Evolutionary conservation across 2,113 vertebrate species (phyloP), one percentile per base, ranked within the genome.

Genomic region (Megaceryle torquata): DNA sequence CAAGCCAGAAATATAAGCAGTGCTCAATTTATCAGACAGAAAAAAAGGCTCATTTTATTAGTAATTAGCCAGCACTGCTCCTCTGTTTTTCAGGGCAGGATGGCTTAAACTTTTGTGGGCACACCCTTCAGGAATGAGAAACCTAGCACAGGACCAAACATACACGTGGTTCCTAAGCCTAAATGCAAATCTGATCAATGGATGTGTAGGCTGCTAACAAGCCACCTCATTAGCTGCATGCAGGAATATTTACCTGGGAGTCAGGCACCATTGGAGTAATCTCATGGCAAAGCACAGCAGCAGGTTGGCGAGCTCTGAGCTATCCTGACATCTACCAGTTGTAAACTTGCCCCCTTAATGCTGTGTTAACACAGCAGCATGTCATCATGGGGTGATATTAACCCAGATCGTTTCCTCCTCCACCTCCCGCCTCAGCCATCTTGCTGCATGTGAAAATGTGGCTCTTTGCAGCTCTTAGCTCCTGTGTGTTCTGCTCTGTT

Each of bases 231-330:
- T 50, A 96, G 75, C 59, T 50, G 79, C 89, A 43, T 8, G 9
- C 61, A 88, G 89, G 63, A 72, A 11, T n/a, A 60, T 56, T 89
- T 43, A 79, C 89, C 59, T 5, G 2, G 13, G 20, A 54, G 69
- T 11, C 69, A 53, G n/a, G 44, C 1, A 0, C 48, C 0, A 0
- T 21, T 12, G 31, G 37, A 71, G 44, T 15, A 50, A 37, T 5
- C 10, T 7, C 21, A 48, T n/a, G 20, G 74, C 9, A 5, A 80
- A 86, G 51, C 82, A 63, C 74, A 57, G 89, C 63, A 48, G 67
- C 50, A 31, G 33, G 39, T 5, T 48, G 84, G 41, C 0, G 33
- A 74, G 65, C 25, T 54, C 71, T 84, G 82, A 72, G 39, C 60
- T 2, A 0, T 24, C 59, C 77, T 37, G 77, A 78, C 60, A 57